Evolutionary conservation across 2,113 vertebrate genomes (phyloP).

Genomic region (Lates calcarifer): DNA sequence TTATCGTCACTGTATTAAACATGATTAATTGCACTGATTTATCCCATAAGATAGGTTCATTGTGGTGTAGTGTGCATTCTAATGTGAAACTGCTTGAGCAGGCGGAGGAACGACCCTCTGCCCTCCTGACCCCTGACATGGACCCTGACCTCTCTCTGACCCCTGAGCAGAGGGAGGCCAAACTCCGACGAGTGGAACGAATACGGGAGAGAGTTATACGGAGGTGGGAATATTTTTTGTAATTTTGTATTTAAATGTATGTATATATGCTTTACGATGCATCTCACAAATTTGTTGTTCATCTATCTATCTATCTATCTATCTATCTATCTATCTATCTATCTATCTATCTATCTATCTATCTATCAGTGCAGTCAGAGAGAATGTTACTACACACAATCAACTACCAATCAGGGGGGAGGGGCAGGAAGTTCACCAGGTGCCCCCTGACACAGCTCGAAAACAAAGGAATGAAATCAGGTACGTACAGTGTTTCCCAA

Average conservation of each 20-base stretch:
- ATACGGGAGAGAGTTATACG: conserved; percentile 80
- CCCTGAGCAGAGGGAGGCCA: conserved; percentile 80
- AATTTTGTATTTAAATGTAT: conserved; percentile 1
- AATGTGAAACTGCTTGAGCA: conserved; percentile 54
- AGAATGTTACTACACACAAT: conserved; percentile 62
- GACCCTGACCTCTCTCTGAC: conserved; percentile 65
- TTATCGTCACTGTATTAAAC: background rate
- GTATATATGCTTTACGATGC: background rate
- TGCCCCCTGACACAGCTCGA: conserved; percentile 52
- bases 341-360: conserved; percentile 45
- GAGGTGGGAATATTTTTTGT: conserved; percentile 69
- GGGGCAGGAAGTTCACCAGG: conserved; percentile 58
- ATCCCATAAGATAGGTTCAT: background rate
- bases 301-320: conserved; percentile 20
- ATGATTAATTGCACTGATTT: background rate
- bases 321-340: conserved; percentile 44
- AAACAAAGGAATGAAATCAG: conserved; percentile 62
- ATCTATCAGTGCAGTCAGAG: conserved; percentile 81
- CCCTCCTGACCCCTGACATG: conserved; percentile 53
- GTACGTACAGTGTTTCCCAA: conserved; percentile 45
- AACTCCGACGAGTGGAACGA: conserved; percentile 79
- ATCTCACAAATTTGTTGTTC: conserved; percentile 26
- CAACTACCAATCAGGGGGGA: conserved; percentile 53
- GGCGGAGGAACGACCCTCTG: conserved; percentile 47
- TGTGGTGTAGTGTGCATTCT: background rate